Evolutionary conservation across 2,797 vertebrate genomes (phyloP), one percentile per base, ranked within the genome.

Genomic region (Nothura maculosa): DNA sequence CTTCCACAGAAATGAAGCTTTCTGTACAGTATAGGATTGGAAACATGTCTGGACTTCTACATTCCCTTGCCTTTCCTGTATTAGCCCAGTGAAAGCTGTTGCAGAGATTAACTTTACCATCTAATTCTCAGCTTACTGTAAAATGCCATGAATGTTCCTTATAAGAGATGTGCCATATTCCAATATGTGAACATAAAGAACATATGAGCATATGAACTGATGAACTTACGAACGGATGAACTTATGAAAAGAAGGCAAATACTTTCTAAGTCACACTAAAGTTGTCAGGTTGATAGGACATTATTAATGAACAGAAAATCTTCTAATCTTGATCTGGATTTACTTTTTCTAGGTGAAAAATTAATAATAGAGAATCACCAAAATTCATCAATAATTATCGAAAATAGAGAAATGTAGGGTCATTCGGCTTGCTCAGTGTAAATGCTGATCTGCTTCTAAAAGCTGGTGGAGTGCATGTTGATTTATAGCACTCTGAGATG

Each of bases 141-240:
- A 92, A 68, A 45, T 66, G 62, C 47, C 42, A 60, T 83, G 82
- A 81, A 89, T 89, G 85, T 89, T 73, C 91, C 93, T 84, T 91
- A 66, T 0, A 0, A 89, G 50, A 85, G 22, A 61, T 62, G 21
- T 87, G 58, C 34, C 73, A 18, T 66, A 61, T 69, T 94, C 54
- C 18, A n/a, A n/a, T 20, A 55, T 7, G 76, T 87, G 87, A 93
- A 81, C 42, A 42, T 87, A 82, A n/a, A 94, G 45, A 43, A 85
- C 93, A 72, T 85, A 58, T 92, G 85, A 82, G 85, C 80, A 89
- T 50, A 21, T 83, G 48, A 43, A 85, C 92, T 66, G 40, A 40
- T 40, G 45, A 43, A 85, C 93, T 69, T 85, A 58, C 91, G 85
- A 82, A 87, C 80, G 87, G 55, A 21, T 83, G 48, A 42, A 85